Base-by-base conservation (phyloP, 2,797 vertebrate genomes). In the Manis javanica region DNA sequence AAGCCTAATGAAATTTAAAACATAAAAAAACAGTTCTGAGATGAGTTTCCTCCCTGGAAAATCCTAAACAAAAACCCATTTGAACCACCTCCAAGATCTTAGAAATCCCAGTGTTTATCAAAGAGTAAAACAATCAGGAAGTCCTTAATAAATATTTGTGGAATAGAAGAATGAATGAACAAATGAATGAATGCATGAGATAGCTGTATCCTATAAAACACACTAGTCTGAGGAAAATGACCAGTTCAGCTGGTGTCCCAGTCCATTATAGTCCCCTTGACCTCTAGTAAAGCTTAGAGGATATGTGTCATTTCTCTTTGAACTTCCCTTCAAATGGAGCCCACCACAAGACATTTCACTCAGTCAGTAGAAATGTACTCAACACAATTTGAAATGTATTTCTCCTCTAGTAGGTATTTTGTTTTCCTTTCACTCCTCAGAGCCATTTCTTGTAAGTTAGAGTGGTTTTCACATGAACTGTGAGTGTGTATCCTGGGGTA, bases 1-100 rank as follows among this genome's bases (percentile, higher is more conserved):
- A 86, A 89, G 21, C 31, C 61, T 91, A 88, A 46, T 61, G 82
- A 83, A 69, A 81, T 75, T 86, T 66, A 49, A 75, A 81, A 84
- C 37, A 87, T 37, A 23, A 72, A 93, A 42, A 46, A 46, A 46
- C 24, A 51, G 46, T 89, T 21, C 24, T 55, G 4, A 87, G 34
- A 37, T 81, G 29, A 75, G 7, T 37, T 86, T 94, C 86, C 16
- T 39, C 49, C 53, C 59, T 51, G 34, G 53, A 79, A 23, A 49
- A 57, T 51, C 13, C n/a, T 34, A 82, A 59, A 57, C 64, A 90
- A 57, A 89, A 55, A 39, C 39, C 69, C 15, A 23, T 64, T 77
- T 93, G 39, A 96, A 63, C 34, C 10, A 63, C 5, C 2, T 86
- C 37, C 9, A 71, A 87, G 51, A 42, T 87, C 21, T 89, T 89